Base-by-base conservation (phyloP, 2,797 vertebrate genomes). In the Chaetodon trifasciatus region DNA sequence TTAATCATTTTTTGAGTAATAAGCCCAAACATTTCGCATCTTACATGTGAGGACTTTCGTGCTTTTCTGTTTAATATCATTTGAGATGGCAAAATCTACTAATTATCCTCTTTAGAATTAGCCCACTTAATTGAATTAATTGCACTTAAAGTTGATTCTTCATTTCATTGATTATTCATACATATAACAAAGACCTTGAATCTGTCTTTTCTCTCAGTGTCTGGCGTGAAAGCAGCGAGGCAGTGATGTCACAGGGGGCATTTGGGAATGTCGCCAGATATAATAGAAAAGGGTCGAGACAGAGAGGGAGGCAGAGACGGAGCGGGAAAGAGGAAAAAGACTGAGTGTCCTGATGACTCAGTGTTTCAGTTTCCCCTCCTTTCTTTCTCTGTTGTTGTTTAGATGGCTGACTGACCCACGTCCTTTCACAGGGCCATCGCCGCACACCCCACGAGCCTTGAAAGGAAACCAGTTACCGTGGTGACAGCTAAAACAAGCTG, bases 291-390 rank as follows among this genome's bases (percentile, higher is more conserved):
- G 3, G 49, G 1, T 65, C 5, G 49, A 50, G 6, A 76, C 65
- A 32, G 12, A 57, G 28, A 53, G 35, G 50, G 23, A 19, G 39
- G 17, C 7, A 40, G 23, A 24, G 4, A 37, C 1, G 0, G 15
- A 64, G 76, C 1, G 32, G 61, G 72, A 79, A 62, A 46, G 3
- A 64, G 42, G 44, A 49, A 56, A 69, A 40, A 44, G 15, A 6
- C 3, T 40, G 9, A 40, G 4, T 0, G 16, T 52, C 71, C 50
- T 85, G 86, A 84, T 90, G 80, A 92, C 52, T 90, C 78, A 74
- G 70, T 7, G 4, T 55, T 85, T 75, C 11, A n/a, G 37, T 21
- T 67, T 46, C 32, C 19, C 32, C 5, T 9, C 3, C 47, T 16
- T 17, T 46, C 16, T 67, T 16, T 56, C 23, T 53, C 32, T 58